phyloP scores from a whole-genome alignment of 2,797 vertebrate genomes.

The Mus caroli region DNA sequence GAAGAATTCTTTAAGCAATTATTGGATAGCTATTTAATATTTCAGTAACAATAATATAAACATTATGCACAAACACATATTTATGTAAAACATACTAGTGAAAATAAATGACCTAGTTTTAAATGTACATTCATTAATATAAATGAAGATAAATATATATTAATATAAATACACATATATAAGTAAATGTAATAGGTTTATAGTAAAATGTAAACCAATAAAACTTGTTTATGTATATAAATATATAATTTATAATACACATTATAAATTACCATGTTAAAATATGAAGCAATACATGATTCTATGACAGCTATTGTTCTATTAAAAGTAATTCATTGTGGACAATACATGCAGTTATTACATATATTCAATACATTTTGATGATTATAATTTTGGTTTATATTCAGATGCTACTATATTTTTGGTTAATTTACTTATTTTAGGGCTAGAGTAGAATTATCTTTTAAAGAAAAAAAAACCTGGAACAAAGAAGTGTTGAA shows the following conservation, averaged over 20 bases:
- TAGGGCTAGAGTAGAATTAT: not conserved
- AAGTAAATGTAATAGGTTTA: not conserved
- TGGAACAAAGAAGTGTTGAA: not conserved
- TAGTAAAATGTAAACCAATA: not conserved
- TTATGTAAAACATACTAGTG: not conserved
- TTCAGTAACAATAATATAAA: not conserved
- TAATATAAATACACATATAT: not conserved
- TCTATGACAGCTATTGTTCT: not conserved
- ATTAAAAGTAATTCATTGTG: not conserved
- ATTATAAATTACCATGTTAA: not conserved
- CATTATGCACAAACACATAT: not conserved
- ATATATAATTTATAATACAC: not conserved
- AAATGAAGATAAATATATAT: not conserved
- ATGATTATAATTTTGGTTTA: not conserved
- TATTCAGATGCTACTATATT: not conserved
- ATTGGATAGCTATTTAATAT: not conserved
- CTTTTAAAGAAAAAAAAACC: not conserved
- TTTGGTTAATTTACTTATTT: not conserved
- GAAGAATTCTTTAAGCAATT: conserved; percentile 15
- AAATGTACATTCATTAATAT: not conserved
- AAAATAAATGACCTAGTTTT: not conserved
- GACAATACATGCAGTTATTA: not conserved
- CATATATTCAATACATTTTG: not conserved
- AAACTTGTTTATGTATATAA: not conserved
- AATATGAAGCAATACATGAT: not conserved